Evolutionary conservation across 2,888 invertebrate genomes (phyloP).

Genomic region (Drosophila gaucha): DNA sequence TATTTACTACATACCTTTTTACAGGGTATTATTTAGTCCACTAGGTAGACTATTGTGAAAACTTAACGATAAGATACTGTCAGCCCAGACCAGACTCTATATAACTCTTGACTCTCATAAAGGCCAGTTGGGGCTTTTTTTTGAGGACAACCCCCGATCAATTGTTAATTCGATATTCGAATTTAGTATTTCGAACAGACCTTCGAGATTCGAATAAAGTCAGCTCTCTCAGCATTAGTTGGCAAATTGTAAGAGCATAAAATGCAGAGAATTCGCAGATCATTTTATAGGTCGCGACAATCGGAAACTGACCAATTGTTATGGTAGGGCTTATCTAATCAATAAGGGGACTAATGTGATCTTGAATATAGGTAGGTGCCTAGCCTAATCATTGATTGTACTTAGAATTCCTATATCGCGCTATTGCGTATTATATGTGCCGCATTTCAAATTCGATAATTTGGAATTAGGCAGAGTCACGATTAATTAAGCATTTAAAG

Average conservation of each 20-base stretch:
- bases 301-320: constrained; percentile 8
- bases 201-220: neutral
- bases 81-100: constrained; percentile 19
- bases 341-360: constrained; percentile 42
- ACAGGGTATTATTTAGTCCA: constrained; percentile 27
- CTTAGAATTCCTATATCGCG: constrained; percentile 35
- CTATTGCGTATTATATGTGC: constrained; percentile 42
- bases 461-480: constrained; percentile 22
- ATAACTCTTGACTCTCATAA: constrained; percentile 1
- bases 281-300: constrained; percentile 25
- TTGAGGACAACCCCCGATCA: no score
- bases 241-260: neutral
- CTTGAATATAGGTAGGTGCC: constrained; percentile 28
- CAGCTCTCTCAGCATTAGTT: constrained; percentile 39
- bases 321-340: constrained; percentile 56
- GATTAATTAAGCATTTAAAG: constrained; percentile 42
- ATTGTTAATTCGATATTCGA: neutral
- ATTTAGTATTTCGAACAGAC: neutral
- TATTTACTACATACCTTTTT: neutral
- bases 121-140: neutral
- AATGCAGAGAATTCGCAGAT: constrained; percentile 17
- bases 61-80: constrained; percentile 45
- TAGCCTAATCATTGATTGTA: constrained; percentile 39
- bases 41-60: neutral
- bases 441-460: constrained; percentile 5